Conservation (phyloP, 2,797 vertebrate genomes). For the Loriculus beryllinus region DNA sequence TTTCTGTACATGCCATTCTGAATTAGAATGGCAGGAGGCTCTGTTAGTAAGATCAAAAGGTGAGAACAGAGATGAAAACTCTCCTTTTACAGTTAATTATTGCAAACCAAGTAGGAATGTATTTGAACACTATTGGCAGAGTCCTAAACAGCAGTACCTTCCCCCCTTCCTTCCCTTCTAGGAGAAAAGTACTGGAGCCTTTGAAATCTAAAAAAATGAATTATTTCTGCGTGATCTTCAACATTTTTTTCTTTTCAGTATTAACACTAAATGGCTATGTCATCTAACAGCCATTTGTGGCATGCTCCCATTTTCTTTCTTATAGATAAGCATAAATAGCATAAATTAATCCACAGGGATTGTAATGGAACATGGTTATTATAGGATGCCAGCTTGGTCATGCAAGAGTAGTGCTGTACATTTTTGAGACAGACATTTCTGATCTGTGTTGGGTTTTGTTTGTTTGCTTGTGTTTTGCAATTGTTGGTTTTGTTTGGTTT, state of each 20-base stretch:
- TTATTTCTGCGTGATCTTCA: background rate
- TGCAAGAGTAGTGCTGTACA: background rate
- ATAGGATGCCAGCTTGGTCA: background rate
- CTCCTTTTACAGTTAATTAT: constrained; percentile 26
- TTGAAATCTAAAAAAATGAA: background rate
- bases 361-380: background rate
- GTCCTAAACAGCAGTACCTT: background rate
- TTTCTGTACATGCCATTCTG: constrained; percentile 15
- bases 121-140: background rate
- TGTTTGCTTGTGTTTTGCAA: background rate
- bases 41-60: constrained; percentile 46
- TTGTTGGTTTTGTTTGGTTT: background rate
- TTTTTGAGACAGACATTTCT: background rate
- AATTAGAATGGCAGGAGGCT: constrained; percentile 32
- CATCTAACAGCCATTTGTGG: background rate
- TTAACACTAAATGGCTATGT: background rate
- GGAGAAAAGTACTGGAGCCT: background rate
- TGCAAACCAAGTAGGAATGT: background rate
- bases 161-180: accelerated
- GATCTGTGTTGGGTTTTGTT: background rate
- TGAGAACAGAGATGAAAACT: background rate
- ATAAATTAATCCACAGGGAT: background rate
- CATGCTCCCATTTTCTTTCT: background rate
- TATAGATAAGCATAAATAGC: background rate
- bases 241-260: background rate